A percentile compares a stretch with the other conserved stretches of the same genome.
phyloP scores from a whole-genome alignment of 1,140 invertebrate species.

The Stegodyphus mimosarum region DNA sequence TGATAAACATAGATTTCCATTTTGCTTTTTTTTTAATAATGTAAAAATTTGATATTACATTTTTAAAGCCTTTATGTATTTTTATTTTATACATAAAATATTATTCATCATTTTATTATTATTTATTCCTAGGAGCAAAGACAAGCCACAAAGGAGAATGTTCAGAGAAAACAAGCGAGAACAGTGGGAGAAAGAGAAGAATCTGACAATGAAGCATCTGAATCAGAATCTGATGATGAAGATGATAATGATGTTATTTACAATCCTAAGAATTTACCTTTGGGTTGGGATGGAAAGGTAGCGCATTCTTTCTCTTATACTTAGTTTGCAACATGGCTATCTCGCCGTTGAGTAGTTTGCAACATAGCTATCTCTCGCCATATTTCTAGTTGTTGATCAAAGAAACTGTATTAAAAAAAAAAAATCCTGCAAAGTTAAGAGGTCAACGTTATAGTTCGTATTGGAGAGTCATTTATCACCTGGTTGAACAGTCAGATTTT shows the following conservation, averaged over 20 bases:
- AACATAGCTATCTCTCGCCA: too few relatives aligned
- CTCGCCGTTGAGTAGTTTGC: too few relatives aligned
- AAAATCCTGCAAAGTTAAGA: too few relatives aligned
- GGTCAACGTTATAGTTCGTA: too few relatives aligned
- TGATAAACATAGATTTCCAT: not conserved
- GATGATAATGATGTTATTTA: constrained; percentile 90
- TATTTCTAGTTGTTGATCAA: too few relatives aligned
- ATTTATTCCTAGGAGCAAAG: constrained; percentile 75
- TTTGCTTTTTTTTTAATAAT: not conserved
- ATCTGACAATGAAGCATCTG: constrained; percentile 87
- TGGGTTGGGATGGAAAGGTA: constrained; percentile 99
- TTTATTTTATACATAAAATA: too few relatives aligned
- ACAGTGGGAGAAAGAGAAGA: constrained; percentile 94
- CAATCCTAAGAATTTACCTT: constrained; percentile 98
- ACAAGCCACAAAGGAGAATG: constrained; percentile 94
- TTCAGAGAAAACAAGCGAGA: constrained; percentile 96
- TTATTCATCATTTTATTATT: not conserved
- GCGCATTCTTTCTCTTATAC: too few relatives aligned
- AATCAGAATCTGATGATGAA: constrained; percentile 85
- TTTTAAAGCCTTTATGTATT: not conserved
- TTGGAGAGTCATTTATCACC: too few relatives aligned
- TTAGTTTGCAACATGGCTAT: too few relatives aligned
- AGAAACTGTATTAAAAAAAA: too few relatives aligned
- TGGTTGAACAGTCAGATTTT: too few relatives aligned
- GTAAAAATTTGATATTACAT: not conserved